Percentiles rank a stretch among this genome's conserved stretches.
Conservation (phyloP, 2,888 invertebrate species). For the Malthinus seriepunctatus region DNA sequence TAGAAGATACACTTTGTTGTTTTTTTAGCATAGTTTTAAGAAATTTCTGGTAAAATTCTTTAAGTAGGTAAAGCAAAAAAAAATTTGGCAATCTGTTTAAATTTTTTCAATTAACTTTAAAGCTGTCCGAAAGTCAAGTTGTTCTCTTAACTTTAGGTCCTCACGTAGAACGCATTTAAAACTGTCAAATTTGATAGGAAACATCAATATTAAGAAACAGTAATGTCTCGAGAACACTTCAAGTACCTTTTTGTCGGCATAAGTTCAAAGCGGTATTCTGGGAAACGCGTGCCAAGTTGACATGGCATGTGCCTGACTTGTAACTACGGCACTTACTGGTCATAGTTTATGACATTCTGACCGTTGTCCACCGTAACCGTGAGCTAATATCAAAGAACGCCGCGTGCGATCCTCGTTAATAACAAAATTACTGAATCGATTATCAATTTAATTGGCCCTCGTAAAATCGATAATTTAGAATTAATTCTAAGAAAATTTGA, state of each 20-base stretch:
- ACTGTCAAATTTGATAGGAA: constrained; percentile 16
- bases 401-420: constrained; percentile 26
- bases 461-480: not conserved
- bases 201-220: constrained; percentile 18
- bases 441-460: not conserved
- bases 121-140: not conserved
- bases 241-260: constrained; percentile 32
- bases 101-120: no score
- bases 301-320: constrained; percentile 41
- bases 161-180: constrained; percentile 8
- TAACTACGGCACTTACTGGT: constrained; percentile 35
- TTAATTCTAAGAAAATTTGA: not conserved
- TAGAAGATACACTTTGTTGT: no score
- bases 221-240: constrained; percentile 5
- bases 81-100: no score
- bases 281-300: constrained; percentile 49
- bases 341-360: constrained; percentile 49
- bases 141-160: not conserved
- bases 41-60: no score
- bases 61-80: no score
- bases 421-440: constrained; percentile 17
- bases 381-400: constrained; percentile 22
- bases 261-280: constrained; percentile 41
- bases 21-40: no score
- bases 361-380: constrained; percentile 37